These are phyloP conservation scores for Alouatta palliata DNA, from an alignment of 2,113 vertebrate species.

Conservation along the genomic window DNA sequence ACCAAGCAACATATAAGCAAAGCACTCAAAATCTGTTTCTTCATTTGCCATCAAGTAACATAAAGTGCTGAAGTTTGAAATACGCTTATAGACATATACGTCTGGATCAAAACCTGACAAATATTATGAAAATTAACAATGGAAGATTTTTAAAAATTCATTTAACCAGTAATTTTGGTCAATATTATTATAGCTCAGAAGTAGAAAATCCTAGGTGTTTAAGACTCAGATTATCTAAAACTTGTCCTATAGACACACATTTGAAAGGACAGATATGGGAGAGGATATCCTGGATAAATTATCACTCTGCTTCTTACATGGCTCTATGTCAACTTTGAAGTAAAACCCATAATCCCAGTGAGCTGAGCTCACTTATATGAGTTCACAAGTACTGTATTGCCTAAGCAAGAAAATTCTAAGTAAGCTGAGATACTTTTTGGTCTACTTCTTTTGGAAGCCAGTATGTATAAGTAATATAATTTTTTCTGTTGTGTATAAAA, in stretches of 20 bases:
- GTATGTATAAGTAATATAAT: background rate
- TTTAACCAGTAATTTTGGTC: background rate
- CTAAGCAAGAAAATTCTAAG: background rate
- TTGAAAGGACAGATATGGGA: background rate
- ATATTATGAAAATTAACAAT: background rate
- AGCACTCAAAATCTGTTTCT: background rate
- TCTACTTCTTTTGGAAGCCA: background rate
- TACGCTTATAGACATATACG: background rate
- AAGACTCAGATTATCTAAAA: background rate
- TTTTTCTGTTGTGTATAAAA: background rate
- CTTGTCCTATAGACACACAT: background rate
- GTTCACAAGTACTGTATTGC: background rate
- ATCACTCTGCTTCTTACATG: background rate
- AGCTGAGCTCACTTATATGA: background rate
- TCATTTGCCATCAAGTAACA: background rate
- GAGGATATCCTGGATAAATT: background rate
- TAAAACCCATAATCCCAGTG: background rate
- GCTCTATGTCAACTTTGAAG: background rate
- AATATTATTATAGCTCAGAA: background rate
- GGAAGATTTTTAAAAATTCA: background rate
- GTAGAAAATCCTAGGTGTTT: background rate
- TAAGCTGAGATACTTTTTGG: background rate
- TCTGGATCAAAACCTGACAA: background rate
- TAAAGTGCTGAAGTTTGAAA: background rate
- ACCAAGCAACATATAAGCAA: background rate